Conservation (phyloP, 64 coral and sea anemone genomes). For the Montipora capricornis region DNA sequence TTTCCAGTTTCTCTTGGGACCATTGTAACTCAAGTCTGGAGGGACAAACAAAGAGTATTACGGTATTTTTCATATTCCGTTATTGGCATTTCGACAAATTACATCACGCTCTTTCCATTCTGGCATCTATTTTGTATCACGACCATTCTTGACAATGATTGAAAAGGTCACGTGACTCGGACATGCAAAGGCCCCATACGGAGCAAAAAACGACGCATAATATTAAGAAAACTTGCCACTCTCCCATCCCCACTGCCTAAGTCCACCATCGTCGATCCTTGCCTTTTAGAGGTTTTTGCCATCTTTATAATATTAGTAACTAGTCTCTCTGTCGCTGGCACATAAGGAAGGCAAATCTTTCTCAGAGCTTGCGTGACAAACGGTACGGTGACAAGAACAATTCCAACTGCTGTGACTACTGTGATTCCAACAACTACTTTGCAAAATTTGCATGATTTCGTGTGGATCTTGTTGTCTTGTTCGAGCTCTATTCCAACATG, state of each 20-base stretch:
- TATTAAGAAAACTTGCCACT: constrained; percentile 45
- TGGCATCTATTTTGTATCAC: too few species aligned
- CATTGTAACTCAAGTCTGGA: too few species aligned
- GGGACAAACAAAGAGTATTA: too few species aligned
- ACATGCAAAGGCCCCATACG: too few species aligned
- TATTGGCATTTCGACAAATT: too few species aligned
- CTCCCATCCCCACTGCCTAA: constrained; percentile 86
- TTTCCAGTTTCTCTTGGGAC: too few species aligned
- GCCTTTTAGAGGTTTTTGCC: not conserved
- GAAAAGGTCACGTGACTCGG: too few species aligned
- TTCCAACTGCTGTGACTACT: constrained; percentile 68
- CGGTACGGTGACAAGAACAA: constrained; percentile 86
- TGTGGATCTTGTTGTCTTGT: not conserved
- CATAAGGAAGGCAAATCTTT: constrained; percentile 92
- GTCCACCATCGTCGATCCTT: constrained; percentile 47
- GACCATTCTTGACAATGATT: too few species aligned
- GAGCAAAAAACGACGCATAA: too few species aligned
- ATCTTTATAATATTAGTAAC: constrained; percentile 78
- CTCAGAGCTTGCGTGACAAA: constrained; percentile 91
- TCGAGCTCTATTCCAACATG: not conserved
- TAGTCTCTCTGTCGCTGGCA: constrained; percentile 94
- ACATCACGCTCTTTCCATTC: too few species aligned
- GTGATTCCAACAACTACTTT: constrained; percentile 84
- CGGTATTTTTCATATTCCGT: too few species aligned
- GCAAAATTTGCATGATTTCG: constrained; percentile 50